A percentile compares a stretch with the other conserved stretches of the same genome.
phyloP scores from a whole-genome alignment of 2,113 vertebrate genomes.

The Chionis minor region DNA sequence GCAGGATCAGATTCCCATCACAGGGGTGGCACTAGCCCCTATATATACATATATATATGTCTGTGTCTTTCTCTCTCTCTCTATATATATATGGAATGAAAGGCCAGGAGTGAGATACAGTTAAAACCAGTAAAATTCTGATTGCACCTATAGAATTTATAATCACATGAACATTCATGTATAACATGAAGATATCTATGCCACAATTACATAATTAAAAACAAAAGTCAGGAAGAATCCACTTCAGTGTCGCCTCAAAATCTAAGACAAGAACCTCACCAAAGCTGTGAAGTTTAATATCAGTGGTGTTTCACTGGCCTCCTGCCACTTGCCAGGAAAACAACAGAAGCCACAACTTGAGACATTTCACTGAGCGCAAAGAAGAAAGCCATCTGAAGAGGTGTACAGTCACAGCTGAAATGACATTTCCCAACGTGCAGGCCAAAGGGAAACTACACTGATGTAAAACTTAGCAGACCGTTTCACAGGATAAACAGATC shows the following conservation, averaged over 20 bases:
- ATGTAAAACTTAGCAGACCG: background rate
- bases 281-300: background rate
- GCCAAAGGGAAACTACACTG: background rate
- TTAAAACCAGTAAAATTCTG: background rate
- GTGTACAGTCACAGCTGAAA: background rate
- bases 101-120: background rate
- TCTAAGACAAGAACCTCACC: background rate
- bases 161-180: background rate
- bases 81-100: background rate
- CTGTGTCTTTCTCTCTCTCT: background rate
- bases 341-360: background rate
- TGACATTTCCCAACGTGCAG: background rate
- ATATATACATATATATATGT: too few species aligned
- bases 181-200: background rate
- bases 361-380: background rate
- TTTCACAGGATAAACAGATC: background rate
- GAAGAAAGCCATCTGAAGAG: background rate
- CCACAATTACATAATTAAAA: background rate
- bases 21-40: background rate
- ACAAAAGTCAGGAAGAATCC: background rate
- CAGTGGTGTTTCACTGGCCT: background rate
- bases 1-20: background rate
- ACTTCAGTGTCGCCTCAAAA: background rate
- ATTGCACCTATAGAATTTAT: background rate
- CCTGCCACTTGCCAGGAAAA: background rate